Percentiles rank a stretch among this genome's conserved stretches.
Evolutionary conservation across 2,113 vertebrate genomes (phyloP).

Genomic region (Lampris incognitus): DNA sequence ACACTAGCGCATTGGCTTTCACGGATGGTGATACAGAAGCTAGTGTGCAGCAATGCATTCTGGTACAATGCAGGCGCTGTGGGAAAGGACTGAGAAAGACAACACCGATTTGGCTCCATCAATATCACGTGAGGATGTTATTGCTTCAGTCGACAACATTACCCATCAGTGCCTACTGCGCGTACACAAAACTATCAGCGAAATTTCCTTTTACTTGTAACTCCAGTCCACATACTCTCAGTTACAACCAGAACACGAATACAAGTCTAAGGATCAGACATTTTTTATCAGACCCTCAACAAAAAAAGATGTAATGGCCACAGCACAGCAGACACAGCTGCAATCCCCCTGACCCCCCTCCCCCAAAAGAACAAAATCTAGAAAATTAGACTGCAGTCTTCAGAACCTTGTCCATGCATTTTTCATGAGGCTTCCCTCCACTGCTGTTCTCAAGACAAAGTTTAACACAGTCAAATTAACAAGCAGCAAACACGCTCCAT

Average conservation of each 20-base stretch:
- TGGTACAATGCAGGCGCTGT: too few species aligned
- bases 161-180: too few species aligned
- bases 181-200: too few species aligned
- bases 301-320: background rate
- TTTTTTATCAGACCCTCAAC: background rate
- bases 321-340: background rate
- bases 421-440: slow-evolving; percentile 13
- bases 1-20: too few species aligned
- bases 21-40: too few species aligned
- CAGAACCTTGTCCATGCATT: slow-evolving; percentile 10
- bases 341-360: background rate
- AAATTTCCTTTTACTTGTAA: slow-evolving; percentile 10
- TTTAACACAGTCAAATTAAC: slow-evolving; percentile 10
- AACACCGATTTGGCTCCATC: too few species aligned
- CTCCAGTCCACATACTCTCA: slow-evolving; percentile 2
- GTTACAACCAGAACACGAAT: slow-evolving; percentile 5
- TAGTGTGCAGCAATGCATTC: too few species aligned
- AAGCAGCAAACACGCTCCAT: background rate
- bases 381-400: background rate
- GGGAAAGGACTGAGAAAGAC: too few species aligned
- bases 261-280: background rate
- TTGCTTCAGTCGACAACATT: too few species aligned
- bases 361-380: background rate
- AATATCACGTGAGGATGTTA: too few species aligned
- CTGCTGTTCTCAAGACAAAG: background rate